Conservation (phyloP, 2,113 vertebrate genomes). For the Upupa epops region DNA sequence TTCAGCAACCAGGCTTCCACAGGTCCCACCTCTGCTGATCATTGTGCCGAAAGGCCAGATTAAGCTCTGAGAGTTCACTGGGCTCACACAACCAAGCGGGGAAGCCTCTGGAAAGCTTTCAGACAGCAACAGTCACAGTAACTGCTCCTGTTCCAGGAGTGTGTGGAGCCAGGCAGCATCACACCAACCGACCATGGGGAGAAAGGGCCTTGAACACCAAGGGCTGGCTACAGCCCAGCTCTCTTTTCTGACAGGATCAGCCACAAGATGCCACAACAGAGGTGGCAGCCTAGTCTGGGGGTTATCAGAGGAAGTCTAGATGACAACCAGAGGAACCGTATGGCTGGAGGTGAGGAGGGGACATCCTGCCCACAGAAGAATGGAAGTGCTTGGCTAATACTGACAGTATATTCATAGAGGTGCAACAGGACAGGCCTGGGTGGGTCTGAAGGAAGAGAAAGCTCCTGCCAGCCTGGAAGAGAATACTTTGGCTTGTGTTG, state of each 20-base stretch:
- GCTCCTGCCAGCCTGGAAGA: neutral
- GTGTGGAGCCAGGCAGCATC: neutral
- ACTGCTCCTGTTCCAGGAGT: neutral
- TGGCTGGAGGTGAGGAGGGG: neutral
- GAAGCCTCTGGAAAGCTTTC: neutral
- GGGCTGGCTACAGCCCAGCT: neutral
- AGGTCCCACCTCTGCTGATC: neutral
- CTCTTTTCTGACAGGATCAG: neutral
- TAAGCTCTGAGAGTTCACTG: neutral
- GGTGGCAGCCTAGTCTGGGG: neutral
- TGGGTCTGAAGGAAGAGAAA: neutral
- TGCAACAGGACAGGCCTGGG: neutral
- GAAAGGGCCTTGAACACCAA: neutral
- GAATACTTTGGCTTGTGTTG: neutral
- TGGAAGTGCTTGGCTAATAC: neutral
- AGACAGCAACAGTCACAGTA: accelerated
- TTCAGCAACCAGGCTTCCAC: neutral
- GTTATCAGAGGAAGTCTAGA: neutral
- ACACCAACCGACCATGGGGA: neutral
- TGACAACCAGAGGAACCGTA: neutral
- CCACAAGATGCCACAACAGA: neutral
- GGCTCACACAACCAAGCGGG: neutral
- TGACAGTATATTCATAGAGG: neutral
- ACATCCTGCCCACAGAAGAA: neutral
- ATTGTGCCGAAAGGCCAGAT: neutral